Evolutionary conservation across 2,888 invertebrate genomes (phyloP).

Genomic region (Dynastes hyllus): DNA sequence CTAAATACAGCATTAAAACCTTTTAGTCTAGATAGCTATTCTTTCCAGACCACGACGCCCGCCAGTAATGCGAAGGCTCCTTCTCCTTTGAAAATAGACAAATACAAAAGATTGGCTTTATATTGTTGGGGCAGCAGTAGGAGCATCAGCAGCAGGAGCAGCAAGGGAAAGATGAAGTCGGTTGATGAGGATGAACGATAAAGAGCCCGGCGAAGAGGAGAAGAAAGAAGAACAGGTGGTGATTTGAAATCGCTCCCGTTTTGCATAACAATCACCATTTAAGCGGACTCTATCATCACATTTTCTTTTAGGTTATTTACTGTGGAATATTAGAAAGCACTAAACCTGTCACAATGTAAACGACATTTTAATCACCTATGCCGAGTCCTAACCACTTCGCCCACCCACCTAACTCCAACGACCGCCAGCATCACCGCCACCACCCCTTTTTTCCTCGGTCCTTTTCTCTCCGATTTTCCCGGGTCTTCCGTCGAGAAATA

Average conservation of each 20-base stretch:
- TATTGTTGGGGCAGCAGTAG: conserved; percentile 63
- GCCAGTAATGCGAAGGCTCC: conserved; percentile 35
- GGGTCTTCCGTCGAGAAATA: conserved; percentile 64
- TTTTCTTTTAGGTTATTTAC: conserved; percentile 70
- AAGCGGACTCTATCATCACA: conserved; percentile 70
- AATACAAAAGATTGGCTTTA: conserved; percentile 72
- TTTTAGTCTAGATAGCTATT: conserved; percentile 70
- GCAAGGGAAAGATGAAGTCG: conserved; percentile 65
- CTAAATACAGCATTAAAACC: conserved; percentile 72
- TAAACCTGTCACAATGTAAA: conserved; percentile 70
- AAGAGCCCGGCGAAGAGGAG: conserved; percentile 62
- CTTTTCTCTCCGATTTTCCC: conserved; percentile 53
- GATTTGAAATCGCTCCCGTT: conserved; percentile 69
- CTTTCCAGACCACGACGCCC: conserved; percentile 69
- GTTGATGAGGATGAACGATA: conserved; percentile 71
- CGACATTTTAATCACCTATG: conserved; percentile 70
- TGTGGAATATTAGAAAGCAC: conserved; percentile 71
- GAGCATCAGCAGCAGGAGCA: conserved; percentile 20
- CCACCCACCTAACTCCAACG: background rate
- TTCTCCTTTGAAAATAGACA: conserved; percentile 68
- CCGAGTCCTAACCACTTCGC: conserved; percentile 62
- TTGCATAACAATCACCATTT: conserved; percentile 72
- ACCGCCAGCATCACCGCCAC: background rate
- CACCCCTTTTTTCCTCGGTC: conserved; percentile 18
- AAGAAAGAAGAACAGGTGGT: conserved; percentile 68